These are phyloP conservation scores for Caenorhabditis doughertyi DNA, from an alignment of 2,888 invertebrate species.

Conservation along the genomic window DNA sequence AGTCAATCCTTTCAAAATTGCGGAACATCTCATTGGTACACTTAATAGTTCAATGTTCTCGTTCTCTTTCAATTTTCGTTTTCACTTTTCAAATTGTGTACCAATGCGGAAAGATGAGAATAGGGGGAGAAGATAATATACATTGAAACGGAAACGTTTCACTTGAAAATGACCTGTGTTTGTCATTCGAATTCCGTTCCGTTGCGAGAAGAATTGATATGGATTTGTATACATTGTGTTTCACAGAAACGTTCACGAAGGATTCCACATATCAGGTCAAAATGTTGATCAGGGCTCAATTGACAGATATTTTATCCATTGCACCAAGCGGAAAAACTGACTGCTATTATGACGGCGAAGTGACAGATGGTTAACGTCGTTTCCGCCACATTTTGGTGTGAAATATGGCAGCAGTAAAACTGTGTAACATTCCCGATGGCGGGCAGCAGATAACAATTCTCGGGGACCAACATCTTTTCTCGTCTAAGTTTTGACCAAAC, in stretches of 20 bases:
- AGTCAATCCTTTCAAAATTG: not conserved
- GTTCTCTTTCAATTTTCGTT: not conserved
- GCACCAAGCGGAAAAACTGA: not conserved
- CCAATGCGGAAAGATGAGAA: conserved; percentile 30
- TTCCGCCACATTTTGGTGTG: conserved; percentile 10
- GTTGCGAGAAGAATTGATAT: conserved; percentile 34
- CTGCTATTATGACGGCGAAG: not conserved
- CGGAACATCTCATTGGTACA: not conserved
- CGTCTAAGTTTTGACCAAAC: conserved; percentile 14
- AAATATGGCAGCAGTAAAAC: conserved; percentile 24
- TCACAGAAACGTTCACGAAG: not conserved
- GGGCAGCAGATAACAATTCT: conserved; percentile 34
- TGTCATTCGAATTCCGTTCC: conserved; percentile 21
- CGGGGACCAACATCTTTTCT: conserved; percentile 11
- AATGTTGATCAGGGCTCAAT: too few species aligned
- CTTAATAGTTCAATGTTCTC: not conserved
- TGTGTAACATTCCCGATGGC: conserved; percentile 46
- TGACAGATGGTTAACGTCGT: conserved; percentile 19
- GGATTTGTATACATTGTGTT: conserved; percentile 20
- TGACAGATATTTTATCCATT: not conserved
- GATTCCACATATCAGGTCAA: not conserved
- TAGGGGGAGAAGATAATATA: conserved; percentile 27
- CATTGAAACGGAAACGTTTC: conserved; percentile 33
- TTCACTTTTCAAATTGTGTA: conserved; percentile 28
- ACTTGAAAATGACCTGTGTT: conserved; percentile 46